Evolutionary conservation across 2,888 invertebrate genomes (phyloP).

Genomic region (Criorhina ranunculi): DNA sequence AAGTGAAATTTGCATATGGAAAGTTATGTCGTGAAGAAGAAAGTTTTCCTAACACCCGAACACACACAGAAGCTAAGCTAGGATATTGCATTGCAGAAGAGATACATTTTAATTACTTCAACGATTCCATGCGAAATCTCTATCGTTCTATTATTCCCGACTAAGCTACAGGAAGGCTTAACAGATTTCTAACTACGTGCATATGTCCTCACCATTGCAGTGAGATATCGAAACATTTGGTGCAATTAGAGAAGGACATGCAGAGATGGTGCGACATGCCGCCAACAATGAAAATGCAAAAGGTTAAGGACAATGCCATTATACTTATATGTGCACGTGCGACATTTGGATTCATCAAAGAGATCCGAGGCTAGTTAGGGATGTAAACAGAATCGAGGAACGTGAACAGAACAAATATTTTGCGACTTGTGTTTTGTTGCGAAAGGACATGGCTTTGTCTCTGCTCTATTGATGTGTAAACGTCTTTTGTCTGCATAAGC

Average conservation of each 20-base stretch:
- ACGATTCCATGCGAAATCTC: constrained; percentile 24
- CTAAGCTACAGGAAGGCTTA: constrained; percentile 8
- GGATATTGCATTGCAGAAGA: constrained; percentile 17
- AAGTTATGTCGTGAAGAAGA: neutral
- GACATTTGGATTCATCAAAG: constrained; percentile 3
- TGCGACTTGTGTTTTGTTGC: constrained; percentile 9
- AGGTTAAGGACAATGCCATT: constrained; percentile 40
- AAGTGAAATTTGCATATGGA: constrained; percentile 31
- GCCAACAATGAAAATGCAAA: constrained; percentile 12
- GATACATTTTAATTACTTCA: constrained; percentile 58
- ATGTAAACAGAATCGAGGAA: constrained; percentile 53
- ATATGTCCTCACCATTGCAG: constrained; percentile 8
- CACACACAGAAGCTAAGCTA: too few species aligned
- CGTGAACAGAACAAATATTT: constrained; percentile 52
- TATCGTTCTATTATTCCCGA: constrained; percentile 18
- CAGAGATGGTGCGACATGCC: neutral
- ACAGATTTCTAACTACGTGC: constrained; percentile 4
- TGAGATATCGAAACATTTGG: constrained; percentile 20
- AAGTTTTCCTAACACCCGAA: neutral
- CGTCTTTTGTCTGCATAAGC: constrained; percentile 4
- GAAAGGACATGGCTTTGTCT: constrained; percentile 5
- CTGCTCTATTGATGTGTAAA: constrained; percentile 11
- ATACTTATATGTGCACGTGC: constrained; percentile 23
- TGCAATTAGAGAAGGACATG: constrained; percentile 21
- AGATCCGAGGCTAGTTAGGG: constrained; percentile 54